These are phyloP conservation scores for Micrastur ruficollis DNA, from an alignment of 2,797 vertebrate genomes.

Conservation along the genomic window DNA sequence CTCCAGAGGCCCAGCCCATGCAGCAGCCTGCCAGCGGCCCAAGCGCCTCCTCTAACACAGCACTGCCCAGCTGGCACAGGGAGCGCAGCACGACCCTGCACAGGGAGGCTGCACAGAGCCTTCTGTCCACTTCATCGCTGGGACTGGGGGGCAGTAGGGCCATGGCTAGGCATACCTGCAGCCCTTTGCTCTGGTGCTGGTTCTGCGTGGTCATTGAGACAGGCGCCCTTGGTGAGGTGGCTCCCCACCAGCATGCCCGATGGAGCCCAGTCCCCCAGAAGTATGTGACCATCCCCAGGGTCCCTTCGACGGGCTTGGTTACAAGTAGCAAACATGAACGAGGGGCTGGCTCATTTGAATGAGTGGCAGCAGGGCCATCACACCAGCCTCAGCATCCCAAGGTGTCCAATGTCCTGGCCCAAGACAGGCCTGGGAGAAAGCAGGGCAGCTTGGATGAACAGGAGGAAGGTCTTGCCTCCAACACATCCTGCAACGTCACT, in stretches of 20 bases:
- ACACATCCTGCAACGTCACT: fast-evolving
- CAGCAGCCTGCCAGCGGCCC: not conserved
- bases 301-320: not conserved
- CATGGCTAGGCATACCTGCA: fast-evolving
- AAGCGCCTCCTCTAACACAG: not conserved
- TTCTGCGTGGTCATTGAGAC: not conserved
- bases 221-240: not conserved
- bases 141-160: not conserved
- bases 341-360: not conserved
- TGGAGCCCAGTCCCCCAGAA: not conserved
- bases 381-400: not conserved
- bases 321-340: fast-evolving
- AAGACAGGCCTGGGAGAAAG: not conserved
- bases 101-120: not conserved
- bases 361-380: fast-evolving
- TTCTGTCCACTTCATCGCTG: not conserved
- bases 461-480: not conserved
- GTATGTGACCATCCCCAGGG: not conserved
- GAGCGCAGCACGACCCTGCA: not conserved
- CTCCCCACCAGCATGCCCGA: too few relatives aligned
- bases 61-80: not conserved
- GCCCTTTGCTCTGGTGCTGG: not conserved
- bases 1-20: too few relatives aligned
- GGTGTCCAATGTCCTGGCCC: fast-evolving
- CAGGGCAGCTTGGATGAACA: not conserved